Evolutionary conservation across 2,888 invertebrate genomes (phyloP).

Genomic region (Acronicta leporina): DNA sequence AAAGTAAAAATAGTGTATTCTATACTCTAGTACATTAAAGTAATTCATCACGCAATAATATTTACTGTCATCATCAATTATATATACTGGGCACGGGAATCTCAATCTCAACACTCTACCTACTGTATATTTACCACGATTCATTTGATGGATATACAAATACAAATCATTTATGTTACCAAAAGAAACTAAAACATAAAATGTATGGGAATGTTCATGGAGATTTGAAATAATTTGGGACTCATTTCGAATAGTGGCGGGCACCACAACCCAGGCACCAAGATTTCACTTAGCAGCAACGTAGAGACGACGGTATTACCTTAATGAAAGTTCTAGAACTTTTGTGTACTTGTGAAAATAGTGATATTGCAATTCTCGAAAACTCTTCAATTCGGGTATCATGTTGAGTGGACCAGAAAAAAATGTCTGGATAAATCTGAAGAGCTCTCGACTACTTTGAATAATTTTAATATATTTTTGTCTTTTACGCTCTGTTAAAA

Average conservation of each 20-base stretch:
- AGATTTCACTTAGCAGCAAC: background rate
- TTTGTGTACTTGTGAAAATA: slow-evolving; percentile 23
- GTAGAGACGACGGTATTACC: background rate
- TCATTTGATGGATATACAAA: too few relatives aligned
- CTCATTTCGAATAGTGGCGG: background rate
- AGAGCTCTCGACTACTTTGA: slow-evolving; percentile 31
- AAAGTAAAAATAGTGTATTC: too few relatives aligned
- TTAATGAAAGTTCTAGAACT: slow-evolving; percentile 21
- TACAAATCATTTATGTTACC: too few relatives aligned
- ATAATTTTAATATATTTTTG: slow-evolving; percentile 16
- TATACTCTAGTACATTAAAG: too few relatives aligned
- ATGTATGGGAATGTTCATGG: too few relatives aligned
- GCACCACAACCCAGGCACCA: background rate
- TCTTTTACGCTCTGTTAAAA: slow-evolving; percentile 25
- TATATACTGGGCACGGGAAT: too few relatives aligned
- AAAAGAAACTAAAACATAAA: too few relatives aligned
- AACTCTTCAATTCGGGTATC: slow-evolving; percentile 12
- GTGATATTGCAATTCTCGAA: slow-evolving; percentile 23
- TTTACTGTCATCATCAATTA: too few relatives aligned
- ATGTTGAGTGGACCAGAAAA: slow-evolving; percentile 36
- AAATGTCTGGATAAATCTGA: slow-evolving; percentile 32
- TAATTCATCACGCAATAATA: too few relatives aligned
- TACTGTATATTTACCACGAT: too few relatives aligned
- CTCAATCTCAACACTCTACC: too few relatives aligned
- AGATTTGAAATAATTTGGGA: too few relatives aligned